Percentiles rank a stretch among this genome's conserved stretches.
Evolutionary conservation across 2,888 invertebrate genomes (phyloP).

Genomic region (Eilema griseolum): DNA sequence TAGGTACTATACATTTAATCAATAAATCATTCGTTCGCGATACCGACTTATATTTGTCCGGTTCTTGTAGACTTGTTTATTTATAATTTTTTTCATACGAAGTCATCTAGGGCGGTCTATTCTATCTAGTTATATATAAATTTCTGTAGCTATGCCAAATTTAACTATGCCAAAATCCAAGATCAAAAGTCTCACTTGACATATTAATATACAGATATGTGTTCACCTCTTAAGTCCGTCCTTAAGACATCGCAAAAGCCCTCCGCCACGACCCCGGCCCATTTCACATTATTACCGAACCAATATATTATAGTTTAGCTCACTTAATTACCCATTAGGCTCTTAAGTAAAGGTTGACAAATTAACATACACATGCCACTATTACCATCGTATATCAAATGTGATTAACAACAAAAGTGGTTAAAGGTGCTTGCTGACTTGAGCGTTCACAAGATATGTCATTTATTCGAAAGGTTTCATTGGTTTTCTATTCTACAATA

Average conservation of each 20-base stretch:
- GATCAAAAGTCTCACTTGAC: not conserved
- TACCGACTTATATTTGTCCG: too few species aligned
- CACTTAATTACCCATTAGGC: constrained; percentile 49
- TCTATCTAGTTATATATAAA: too few species aligned
- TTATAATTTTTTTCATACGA: too few species aligned
- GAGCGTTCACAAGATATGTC: too few species aligned
- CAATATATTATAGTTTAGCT: constrained; percentile 50
- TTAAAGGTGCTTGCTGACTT: constrained; percentile 17
- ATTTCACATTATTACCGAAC: constrained; percentile 15
- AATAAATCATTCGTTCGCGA: too few species aligned
- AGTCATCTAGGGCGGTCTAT: too few species aligned
- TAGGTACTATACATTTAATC: too few species aligned
- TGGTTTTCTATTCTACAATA: too few species aligned
- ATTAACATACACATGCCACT: constrained; percentile 43
- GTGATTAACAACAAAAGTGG: constrained; percentile 41
- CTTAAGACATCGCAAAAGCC: constrained; percentile 9
- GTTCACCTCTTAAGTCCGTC: constrained; percentile 11
- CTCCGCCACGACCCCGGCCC: constrained; percentile 3
- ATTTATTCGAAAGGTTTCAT: too few species aligned
- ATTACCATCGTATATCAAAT: constrained; percentile 43
- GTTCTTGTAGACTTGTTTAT: too few species aligned
- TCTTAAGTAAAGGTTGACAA: constrained; percentile 54
- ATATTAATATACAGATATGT: constrained; percentile 4
- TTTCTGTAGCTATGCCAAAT: too few species aligned
- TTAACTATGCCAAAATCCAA: not conserved